phyloP scores from a whole-genome alignment of 2,797 vertebrate genomes.

The Arctocebus calabarensis region DNA sequence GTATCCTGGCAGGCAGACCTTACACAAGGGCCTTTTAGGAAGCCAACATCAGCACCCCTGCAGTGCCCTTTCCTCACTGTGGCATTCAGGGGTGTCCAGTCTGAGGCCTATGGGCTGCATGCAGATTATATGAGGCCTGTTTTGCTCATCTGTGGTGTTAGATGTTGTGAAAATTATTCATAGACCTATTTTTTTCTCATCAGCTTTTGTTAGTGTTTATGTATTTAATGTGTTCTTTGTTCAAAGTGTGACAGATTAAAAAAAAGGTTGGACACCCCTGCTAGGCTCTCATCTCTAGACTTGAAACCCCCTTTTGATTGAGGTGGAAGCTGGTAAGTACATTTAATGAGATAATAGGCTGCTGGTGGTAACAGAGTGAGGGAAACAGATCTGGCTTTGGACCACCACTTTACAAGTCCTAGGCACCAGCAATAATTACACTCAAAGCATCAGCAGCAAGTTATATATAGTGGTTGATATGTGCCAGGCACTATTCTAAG shows the following conservation, averaged over 20 bases:
- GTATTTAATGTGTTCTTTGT: too few relatives aligned
- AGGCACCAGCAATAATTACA: background rate
- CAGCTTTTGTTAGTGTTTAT: too few relatives aligned
- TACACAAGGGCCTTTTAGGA: background rate
- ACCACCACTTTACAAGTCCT: background rate
- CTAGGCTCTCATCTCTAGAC: too few relatives aligned
- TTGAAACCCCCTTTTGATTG: background rate
- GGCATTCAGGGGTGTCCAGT: too few relatives aligned
- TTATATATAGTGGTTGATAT: accelerated
- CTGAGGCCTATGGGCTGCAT: too few relatives aligned
- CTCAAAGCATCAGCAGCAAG: background rate
- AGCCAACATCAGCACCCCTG: background rate
- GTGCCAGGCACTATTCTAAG: background rate
- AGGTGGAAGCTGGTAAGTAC: background rate
- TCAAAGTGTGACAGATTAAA: too few relatives aligned
- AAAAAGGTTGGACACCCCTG: too few relatives aligned
- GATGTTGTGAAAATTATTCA: too few relatives aligned
- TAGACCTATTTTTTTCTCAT: too few relatives aligned
- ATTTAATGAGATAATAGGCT: background rate
- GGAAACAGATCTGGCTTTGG: background rate
- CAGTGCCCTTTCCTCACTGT: accelerated
- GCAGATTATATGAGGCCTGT: too few relatives aligned
- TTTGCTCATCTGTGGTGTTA: too few relatives aligned
- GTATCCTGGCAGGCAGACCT: background rate
- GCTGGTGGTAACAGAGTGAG: background rate